Evolutionary conservation across 2,113 vertebrate genomes (phyloP).

Genomic region (Ondatra zibethicus): DNA sequence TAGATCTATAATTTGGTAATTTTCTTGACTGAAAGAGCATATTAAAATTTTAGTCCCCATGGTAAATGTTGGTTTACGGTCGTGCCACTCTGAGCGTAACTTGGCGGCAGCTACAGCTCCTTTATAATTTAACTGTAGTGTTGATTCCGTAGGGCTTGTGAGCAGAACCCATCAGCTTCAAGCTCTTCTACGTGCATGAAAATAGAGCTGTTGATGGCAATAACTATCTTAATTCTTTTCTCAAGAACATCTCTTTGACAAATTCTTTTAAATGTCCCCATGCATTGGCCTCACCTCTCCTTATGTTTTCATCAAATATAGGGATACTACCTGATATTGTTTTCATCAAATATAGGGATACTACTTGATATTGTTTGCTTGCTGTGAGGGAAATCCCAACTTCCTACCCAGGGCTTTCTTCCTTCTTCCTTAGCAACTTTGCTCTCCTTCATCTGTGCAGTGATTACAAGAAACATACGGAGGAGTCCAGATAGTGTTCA

Average conservation of each 20-base stretch:
- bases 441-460: slow-evolving; percentile 81
- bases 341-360: slow-evolving; percentile 79
- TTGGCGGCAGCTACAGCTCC: background rate
- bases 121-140: slow-evolving; percentile 38
- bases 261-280: slow-evolving; percentile 80
- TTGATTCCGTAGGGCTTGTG: background rate
- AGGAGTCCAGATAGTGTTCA: slow-evolving; percentile 76
- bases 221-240: slow-evolving; percentile 38
- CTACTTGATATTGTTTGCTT: slow-evolving; percentile 80
- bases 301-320: slow-evolving; percentile 78
- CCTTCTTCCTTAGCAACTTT: slow-evolving; percentile 82
- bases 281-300: slow-evolving; percentile 69
- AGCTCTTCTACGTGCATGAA: slow-evolving; percentile 37
- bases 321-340: slow-evolving; percentile 79
- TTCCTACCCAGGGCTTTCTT: slow-evolving; percentile 83
- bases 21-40: slow-evolving; percentile 44
- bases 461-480: slow-evolving; percentile 81
- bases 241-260: slow-evolving; percentile 70
- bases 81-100: slow-evolving; percentile 50
- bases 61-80: background rate
- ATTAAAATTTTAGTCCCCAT: background rate
- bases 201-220: slow-evolving; percentile 22
- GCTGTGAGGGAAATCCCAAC: slow-evolving; percentile 84
- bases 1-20: background rate
- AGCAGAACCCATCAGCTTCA: slow-evolving; percentile 39